Evolutionary conservation across 2,888 invertebrate genomes (phyloP), one percentile per base, ranked within the genome.

Genomic region (Eustalomyia histrio): DNA sequence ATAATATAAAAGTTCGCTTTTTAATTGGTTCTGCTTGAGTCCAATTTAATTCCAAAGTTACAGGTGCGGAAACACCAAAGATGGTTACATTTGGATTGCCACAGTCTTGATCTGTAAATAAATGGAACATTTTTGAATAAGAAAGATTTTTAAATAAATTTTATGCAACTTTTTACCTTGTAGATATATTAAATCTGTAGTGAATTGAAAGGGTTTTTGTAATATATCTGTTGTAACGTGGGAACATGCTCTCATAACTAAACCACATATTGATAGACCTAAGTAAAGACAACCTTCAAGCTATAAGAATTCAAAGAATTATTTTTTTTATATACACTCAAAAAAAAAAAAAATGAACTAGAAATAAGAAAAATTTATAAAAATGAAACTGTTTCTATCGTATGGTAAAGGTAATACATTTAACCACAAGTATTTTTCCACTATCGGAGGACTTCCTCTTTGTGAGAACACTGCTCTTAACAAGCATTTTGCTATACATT

Each of bases 1-100:
- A 64, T 24, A 73, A 65, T 73, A 73, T 57, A 58, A 73, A 73
- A 50, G 64, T 64, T 17, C 73, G 73, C 18, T 10, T 17, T 65
- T 57, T 33, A 2, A 64, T 50, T 0, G 64, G 35, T 12, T 57
- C 64, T 1, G 35, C 57, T 16, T 50, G 2, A 3, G 21, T 39
- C n/a, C 33, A 21, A 16, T 73, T 58, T 14, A n/a, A 6, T n/a
- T 47, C 6, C 14, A 47, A n/a, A 14, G n/a, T 47, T 7, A 47
- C n/a, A n/a, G 43, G 43, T n/a, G n/a, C n/a, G 1, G 14, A 1
- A 5, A 47, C 2, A n/a, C 43, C 43, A 47, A n/a, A 5, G 6
- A 47, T 4, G 5, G 43, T 47, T 5, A 47, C n/a, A n/a, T 47
- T 47, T 47, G n/a, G 43, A 7, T 47, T n/a, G 14, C 43, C 43